Evolutionary conservation across 2,888 invertebrate species (phyloP), one percentile per base, ranked within the genome.

Genomic region (Xestia ashworthii): DNA sequence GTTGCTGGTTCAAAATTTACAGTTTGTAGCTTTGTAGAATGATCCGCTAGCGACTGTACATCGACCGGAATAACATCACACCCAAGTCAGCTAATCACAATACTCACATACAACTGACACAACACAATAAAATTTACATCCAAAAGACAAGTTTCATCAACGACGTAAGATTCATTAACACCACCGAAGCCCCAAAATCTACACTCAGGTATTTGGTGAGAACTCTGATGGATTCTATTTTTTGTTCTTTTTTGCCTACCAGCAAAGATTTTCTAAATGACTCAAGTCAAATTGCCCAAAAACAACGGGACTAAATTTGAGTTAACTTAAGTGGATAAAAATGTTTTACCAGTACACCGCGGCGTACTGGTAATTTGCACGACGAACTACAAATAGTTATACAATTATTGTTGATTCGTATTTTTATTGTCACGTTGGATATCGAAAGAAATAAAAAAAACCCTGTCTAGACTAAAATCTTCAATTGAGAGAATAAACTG

Each of bases 371-470:
- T 48, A 68, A 38, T 77, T 78, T 55, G 53, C 64, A n/a, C 62
- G 78, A 41, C 41, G 9, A 9, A 0, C 48, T 55, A 48, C 46
- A 78, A 69, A 25, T 41, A 55, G 25, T 68, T 53, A 38, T 38
- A 46, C 62, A 69, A 77, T 38, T 48, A 55, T 8, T 38, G 8
- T 14, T 25, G 14, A 48, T 41, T 72, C 25, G n/a, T 71, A 12
- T 22, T 75, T 62, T 62, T 72, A 53, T 72, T 72, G 60, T 41
- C 48, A 62, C 25, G 16, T 32, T 14, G n/a, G 32, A 62, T 72
- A n/a, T 5, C 16, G 41, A 50, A 41, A 50, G 58, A 60, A 60
- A 50, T 69, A 22, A 53, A 74, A 46, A 16, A 11, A 75, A 12
- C 4, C 5, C 48, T 6, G 74, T 44, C 62, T 22, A 65, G 55